Base-by-base conservation (phyloP, 1,140 invertebrate species). In the Oryzaephilus surinamensis region DNA sequence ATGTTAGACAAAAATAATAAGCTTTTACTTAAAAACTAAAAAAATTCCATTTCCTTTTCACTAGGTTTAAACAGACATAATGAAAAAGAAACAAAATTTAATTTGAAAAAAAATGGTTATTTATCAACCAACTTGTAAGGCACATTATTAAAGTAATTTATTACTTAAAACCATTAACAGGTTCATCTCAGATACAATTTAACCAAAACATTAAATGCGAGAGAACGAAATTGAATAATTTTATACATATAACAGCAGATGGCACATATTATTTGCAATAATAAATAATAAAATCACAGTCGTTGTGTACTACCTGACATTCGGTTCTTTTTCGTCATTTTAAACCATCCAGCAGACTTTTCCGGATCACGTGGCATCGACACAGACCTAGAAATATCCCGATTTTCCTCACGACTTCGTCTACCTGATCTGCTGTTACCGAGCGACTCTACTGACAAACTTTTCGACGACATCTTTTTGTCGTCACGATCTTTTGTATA, bases 311-410 rank as follows among this genome's bases (percentile, higher is more conserved):
- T 54, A n/a, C 12, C 58, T 11, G 65, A 70, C 50, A 75, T 74
- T 47, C 76, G 76, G 59, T 67, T 75, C 55, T 72, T 72, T 43
- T 65, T 72, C 0, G 60, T 61, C 45, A 74, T 61, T 56, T 76
- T 81, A 51, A 80, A 80, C 78, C 78, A 80, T 38, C 77, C 77
- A 18, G 78, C 75, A 36, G 73, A 74, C 49, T 79, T 78, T 54
- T 73, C 74, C 35, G 72, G 68, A 50, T 79, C 75, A 45, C 76
- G 73, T 39, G 77, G 76, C 65, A 80, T 77, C 1, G 78, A 79
- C 19, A 76, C 70, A 0, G 78, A 81, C 43, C 78, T 64, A 0
- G 69, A 67, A 3, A 75, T 46, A 33, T 57, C 52, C 11, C 67
- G 17, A 14, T 64, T n/a, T n/a, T 8, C 58, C 43, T 4, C 67